Evolutionary conservation across 2,113 vertebrate species (phyloP), one percentile per base, ranked within the genome.

Genomic region (Lepus europaeus): DNA sequence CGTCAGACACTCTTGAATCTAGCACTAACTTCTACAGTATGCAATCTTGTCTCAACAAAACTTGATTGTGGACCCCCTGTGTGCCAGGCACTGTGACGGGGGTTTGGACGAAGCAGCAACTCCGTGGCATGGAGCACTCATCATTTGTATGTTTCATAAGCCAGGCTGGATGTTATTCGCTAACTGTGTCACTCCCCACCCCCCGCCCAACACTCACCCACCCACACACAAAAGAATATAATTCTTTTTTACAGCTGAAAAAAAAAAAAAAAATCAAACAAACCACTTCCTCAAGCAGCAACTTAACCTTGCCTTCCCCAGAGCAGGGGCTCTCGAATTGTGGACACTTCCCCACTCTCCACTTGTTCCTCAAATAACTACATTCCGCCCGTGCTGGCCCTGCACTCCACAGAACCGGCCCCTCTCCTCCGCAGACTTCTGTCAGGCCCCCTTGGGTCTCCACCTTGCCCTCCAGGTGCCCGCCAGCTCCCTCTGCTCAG

Each of bases 231-330:
- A 61, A 59, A 80, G 36, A 85, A 45, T 45, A 45, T 45, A 45
- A 8, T 4, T 6, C 8, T 33, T 77, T 80, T 87, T 72, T 31
- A 86, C 16, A 92, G 56, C 29, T 63, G 6, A 20, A 92, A 85
- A 68, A 74, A 49, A 56, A 49, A 56, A 33, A 70, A 16, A 66
- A 72, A 72, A 36, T 6, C 13, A 88, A 72, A 17, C 31, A 66
- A 82, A 33, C 66, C 14, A 92, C 72, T 82, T 93, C 79, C 95
- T 94, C 77, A 78, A 81, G 72, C n/a, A 69, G 59, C 74, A 84
- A 31, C 16, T 9, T 78, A n/a, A 69, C 78, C 64, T 89, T 45
- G 63, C 23, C 61, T 87, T 88, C 69, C 66, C 72, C 10, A 0
- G 9, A 14, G 25, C 88, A 63, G 4, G 25, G 36, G 27, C 13